Evolutionary conservation across 2,113 vertebrate genomes (phyloP).

Genomic region (Caretta caretta): DNA sequence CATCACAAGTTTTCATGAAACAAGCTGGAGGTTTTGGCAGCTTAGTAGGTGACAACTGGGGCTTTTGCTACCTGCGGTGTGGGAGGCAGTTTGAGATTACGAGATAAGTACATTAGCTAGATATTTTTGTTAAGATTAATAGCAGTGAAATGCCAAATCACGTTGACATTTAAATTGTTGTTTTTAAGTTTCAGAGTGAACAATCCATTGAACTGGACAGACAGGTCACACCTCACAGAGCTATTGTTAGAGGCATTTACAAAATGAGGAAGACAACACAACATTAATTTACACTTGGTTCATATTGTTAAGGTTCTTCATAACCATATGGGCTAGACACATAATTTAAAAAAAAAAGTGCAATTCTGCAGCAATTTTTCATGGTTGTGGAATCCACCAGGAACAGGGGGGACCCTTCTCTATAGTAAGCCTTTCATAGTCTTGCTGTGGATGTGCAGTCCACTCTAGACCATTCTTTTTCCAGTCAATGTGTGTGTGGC

Average conservation of each 20-base stretch:
- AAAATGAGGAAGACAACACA: not conserved
- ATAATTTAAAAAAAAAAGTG: not conserved
- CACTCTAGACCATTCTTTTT: not conserved
- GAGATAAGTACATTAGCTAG: not conserved
- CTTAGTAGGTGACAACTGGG: not conserved
- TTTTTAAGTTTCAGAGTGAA: not conserved
- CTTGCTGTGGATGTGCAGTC: not conserved
- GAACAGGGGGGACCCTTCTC: not conserved
- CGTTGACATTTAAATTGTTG: not conserved
- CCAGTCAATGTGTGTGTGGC: not conserved
- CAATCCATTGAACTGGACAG: not conserved
- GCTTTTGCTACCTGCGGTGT: not conserved
- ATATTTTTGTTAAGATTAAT: not conserved
- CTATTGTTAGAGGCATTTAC: not conserved
- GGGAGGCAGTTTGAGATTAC: not conserved
- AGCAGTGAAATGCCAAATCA: not conserved
- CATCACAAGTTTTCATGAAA: not conserved
- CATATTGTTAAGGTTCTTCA: not conserved
- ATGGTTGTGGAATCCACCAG: not conserved
- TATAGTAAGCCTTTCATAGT: not conserved
- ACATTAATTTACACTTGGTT: not conserved
- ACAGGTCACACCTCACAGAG: not conserved
- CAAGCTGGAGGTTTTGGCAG: not conserved
- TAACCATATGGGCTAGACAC: not conserved
- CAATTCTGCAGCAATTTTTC: not conserved